Evolutionary conservation across 2,113 vertebrate genomes (phyloP).

Genomic region (Seriola quinqueradiata): DNA sequence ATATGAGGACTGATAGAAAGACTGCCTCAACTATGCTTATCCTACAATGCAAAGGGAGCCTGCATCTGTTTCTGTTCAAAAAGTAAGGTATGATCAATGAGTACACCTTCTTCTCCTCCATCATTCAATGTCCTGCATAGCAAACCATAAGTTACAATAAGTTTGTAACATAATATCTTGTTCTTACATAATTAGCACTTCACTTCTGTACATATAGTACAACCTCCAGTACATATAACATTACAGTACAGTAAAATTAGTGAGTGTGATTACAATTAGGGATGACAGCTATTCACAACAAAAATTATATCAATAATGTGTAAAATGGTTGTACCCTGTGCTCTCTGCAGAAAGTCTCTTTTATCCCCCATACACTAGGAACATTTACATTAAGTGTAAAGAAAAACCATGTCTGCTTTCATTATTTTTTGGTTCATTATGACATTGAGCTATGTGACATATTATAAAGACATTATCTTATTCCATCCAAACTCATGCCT

Average conservation of each 20-base stretch:
- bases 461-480: conserved; percentile 63
- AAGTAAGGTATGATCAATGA: background rate
- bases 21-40: no score
- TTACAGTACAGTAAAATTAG: background rate
- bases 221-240: background rate
- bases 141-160: background rate
- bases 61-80: no score
- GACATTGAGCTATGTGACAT: conserved; percentile 37
- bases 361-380: conserved; percentile 14
- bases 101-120: background rate
- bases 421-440: conserved; percentile 30
- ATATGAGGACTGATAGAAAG: no score
- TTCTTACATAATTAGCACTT: background rate
- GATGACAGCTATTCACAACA: background rate
- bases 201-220: background rate
- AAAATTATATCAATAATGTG: background rate
- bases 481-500: conserved; percentile 31
- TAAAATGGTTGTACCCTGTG: background rate
- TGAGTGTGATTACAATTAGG: background rate
- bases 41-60: no score
- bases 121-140: no score
- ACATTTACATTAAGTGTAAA: conserved; percentile 33
- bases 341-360: conserved; percentile 4
- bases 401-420: conserved; percentile 30
- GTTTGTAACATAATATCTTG: background rate